Evolutionary conservation across 1,140 invertebrate species (phyloP).

Genomic region (Drosophila willistoni): DNA sequence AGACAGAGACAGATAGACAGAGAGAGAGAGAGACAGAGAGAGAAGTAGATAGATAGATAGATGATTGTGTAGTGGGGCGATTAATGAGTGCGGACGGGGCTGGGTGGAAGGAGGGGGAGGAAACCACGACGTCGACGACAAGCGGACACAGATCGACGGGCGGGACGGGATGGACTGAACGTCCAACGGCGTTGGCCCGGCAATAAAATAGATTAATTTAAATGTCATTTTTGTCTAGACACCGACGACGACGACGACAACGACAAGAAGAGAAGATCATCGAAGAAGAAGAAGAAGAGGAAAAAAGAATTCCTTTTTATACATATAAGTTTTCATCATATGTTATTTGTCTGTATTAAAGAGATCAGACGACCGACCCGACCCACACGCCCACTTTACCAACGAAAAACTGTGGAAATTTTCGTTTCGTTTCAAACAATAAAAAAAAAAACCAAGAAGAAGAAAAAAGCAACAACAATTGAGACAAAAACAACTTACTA

Average conservation of each 20-base stretch:
- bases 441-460: no score
- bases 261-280: constrained; percentile 34
- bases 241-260: constrained; percentile 37
- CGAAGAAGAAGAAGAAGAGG: constrained; percentile 30
- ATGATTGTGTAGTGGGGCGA: background rate
- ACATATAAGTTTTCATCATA: constrained; percentile 27
- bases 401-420: constrained; percentile 4
- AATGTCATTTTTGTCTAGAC: constrained; percentile 81
- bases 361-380: constrained; percentile 4
- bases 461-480: no score
- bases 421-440: background rate
- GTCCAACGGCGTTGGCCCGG: constrained; percentile 65
- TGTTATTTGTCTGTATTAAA: constrained; percentile 6
- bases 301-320: constrained; percentile 12
- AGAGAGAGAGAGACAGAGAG: background rate
- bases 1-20: background rate
- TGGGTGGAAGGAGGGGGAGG: background rate
- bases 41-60: background rate
- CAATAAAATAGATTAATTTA: constrained; percentile 82
- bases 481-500: background rate
- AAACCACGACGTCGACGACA: background rate
- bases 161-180: constrained; percentile 11
- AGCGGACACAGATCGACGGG: background rate
- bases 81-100: background rate
- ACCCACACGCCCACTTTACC: constrained; percentile 7